Percentiles rank a stretch among this genome's conserved stretches.
These are phyloP conservation scores for Lipotes vexillifer DNA, from an alignment of 2,113 vertebrate genomes.

Conservation along the genomic window DNA sequence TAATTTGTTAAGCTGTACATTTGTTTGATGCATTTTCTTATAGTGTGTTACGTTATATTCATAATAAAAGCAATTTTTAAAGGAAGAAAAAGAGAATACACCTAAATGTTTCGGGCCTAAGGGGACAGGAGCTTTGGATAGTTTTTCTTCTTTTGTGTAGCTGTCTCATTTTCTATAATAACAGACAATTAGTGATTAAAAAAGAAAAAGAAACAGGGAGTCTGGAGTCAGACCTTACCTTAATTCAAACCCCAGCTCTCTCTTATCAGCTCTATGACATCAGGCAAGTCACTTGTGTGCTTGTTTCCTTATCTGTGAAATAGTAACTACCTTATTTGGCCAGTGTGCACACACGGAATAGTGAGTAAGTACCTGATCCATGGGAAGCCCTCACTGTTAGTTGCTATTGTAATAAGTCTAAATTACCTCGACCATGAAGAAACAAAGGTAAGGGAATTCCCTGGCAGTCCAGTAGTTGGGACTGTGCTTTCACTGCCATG, in stretches of 20 bases:
- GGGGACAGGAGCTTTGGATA: background rate
- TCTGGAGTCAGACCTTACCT: background rate
- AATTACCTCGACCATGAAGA: background rate
- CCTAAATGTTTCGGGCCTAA: background rate
- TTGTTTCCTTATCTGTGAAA: background rate
- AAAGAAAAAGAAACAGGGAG: background rate
- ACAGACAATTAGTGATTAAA: background rate
- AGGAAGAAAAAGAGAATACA: background rate
- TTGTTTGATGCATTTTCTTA: background rate
- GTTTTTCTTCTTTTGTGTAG: background rate
- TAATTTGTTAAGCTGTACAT: background rate
- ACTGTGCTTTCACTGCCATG: background rate
- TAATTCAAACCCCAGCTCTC: background rate
- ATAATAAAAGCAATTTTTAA: slow-evolving; percentile 11
- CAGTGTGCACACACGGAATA: background rate
- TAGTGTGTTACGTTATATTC: background rate
- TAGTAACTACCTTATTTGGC: background rate
- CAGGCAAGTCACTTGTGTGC: background rate
- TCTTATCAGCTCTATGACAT: background rate
- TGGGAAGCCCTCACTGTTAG: background rate
- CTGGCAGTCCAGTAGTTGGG: background rate
- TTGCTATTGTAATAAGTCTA: background rate
- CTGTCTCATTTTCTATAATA: background rate
- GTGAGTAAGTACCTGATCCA: background rate
- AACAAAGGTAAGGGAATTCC: background rate